phyloP scores from a whole-genome alignment of 2,113 vertebrate genomes.

The Corythornis madagascariensis region DNA sequence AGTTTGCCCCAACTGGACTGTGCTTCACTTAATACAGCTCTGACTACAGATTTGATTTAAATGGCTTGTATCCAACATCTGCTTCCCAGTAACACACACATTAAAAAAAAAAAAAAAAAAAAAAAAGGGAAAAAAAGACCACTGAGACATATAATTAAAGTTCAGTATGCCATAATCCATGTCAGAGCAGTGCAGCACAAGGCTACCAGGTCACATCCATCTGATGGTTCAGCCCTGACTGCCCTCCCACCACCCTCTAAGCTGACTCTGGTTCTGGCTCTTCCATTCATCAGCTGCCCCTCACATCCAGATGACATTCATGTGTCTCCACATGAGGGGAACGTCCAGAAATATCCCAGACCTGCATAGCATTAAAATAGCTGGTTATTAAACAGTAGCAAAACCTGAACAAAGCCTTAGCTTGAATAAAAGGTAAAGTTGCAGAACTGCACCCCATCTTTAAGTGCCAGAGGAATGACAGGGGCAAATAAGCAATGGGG shows the following conservation, averaged over 20 bases:
- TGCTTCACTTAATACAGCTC: neutral
- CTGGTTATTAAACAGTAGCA: neutral
- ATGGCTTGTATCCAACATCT: conserved; percentile 17
- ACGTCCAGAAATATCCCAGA: neutral
- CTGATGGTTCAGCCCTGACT: neutral
- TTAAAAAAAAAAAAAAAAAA: neutral
- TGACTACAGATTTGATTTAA: conserved; percentile 31
- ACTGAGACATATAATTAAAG: neutral
- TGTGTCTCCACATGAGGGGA: neutral
- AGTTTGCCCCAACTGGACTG: conserved; percentile 29
- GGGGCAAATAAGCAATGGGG: neutral
- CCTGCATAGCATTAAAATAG: neutral
- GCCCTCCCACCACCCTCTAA: neutral
- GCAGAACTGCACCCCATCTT: no score
- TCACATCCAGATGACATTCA: neutral
- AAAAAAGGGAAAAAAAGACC: neutral
- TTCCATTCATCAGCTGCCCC: neutral
- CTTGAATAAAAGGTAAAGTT: neutral
- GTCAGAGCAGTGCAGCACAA: neutral
- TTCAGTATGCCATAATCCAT: neutral
- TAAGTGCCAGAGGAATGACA: neutral
- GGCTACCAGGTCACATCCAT: neutral
- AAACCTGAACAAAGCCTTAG: neutral
- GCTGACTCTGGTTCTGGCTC: neutral
- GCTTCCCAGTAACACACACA: neutral